These are phyloP conservation scores for Plectrocnemia conspersa DNA, from an alignment of 1,140 invertebrate species.

Conservation along the genomic window DNA sequence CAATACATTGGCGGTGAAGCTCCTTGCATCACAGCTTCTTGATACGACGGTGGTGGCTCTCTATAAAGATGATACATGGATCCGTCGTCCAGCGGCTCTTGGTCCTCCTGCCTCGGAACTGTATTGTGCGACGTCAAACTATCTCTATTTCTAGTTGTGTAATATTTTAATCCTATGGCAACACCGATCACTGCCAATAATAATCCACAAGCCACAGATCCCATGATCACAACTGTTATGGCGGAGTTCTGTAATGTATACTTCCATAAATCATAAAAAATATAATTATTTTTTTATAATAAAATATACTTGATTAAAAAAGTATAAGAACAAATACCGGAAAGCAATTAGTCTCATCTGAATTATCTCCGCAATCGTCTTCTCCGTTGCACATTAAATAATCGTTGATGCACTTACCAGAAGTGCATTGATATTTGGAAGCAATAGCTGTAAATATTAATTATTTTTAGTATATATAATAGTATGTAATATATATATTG, in stretches of 20 bases:
- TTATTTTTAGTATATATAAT: no score
- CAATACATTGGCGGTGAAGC: constrained; percentile 29
- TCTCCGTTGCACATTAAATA: constrained; percentile 25
- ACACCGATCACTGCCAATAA: constrained; percentile 28
- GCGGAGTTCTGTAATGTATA: constrained; percentile 28
- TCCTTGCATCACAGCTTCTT: constrained; percentile 32
- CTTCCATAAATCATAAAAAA: background rate
- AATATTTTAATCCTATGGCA: constrained; percentile 25
- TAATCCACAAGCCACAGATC: constrained; percentile 27
- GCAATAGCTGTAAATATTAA: constrained; percentile 16
- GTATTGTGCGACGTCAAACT: constrained; percentile 11
- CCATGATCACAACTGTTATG: constrained; percentile 29
- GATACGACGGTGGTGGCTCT: constrained; percentile 32
- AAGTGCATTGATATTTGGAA: constrained; percentile 24
- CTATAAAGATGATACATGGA: constrained; percentile 31
- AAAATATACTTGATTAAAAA: constrained; percentile 1
- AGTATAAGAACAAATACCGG: background rate
- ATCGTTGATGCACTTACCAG: constrained; percentile 23
- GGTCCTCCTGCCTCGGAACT: constrained; percentile 19
- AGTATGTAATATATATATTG: no score
- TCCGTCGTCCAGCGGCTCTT: constrained; percentile 27
- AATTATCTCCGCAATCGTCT: constrained; percentile 32
- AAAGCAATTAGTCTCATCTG: constrained; percentile 30
- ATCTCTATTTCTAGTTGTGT: constrained; percentile 9
- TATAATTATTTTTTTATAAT: background rate